Conservation (phyloP, 2,888 invertebrate species). For the Hemicrepidius hirtus region DNA sequence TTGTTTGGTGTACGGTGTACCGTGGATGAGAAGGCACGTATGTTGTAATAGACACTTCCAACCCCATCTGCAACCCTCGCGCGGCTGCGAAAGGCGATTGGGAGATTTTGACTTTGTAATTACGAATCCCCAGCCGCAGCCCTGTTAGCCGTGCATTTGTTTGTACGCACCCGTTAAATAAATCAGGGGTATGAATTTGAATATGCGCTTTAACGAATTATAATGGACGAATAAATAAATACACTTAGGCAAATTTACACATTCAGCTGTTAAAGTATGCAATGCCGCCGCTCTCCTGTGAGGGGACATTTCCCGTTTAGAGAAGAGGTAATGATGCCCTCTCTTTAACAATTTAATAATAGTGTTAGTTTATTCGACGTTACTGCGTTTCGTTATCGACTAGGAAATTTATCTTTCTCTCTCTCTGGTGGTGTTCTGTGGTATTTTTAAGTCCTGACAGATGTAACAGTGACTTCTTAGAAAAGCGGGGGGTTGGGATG, state of each 20-base stretch:
- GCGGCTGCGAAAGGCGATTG: slow-evolving; percentile 54
- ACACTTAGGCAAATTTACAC: slow-evolving; percentile 71
- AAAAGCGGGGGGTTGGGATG: slow-evolving; percentile 57
- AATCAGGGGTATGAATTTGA: slow-evolving; percentile 71
- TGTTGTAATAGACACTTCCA: slow-evolving; percentile 50
- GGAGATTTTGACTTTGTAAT: slow-evolving; percentile 71
- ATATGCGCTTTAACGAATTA: slow-evolving; percentile 70
- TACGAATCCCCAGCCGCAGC: slow-evolving; percentile 66
- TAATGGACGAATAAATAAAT: slow-evolving; percentile 71
- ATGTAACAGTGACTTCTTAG: slow-evolving; percentile 62
- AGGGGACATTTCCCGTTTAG: slow-evolving; percentile 54
- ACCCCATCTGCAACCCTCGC: slow-evolving; percentile 53
- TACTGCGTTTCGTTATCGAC: slow-evolving; percentile 39
- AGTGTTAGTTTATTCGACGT: slow-evolving; percentile 34
- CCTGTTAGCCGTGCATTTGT: slow-evolving; percentile 62
- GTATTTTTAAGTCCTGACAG: slow-evolving; percentile 57
- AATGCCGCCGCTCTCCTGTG: slow-evolving; percentile 39
- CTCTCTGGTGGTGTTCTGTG: slow-evolving; percentile 53
- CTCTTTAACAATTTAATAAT: slow-evolving; percentile 50
- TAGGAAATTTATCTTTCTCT: slow-evolving; percentile 55
- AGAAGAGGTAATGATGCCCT: slow-evolving; percentile 42
- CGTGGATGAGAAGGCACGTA: slow-evolving; percentile 43
- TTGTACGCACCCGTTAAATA: slow-evolving; percentile 67
- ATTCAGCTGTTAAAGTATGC: slow-evolving; percentile 66
- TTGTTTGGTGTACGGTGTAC: slow-evolving; percentile 25